phyloP scores from a whole-genome alignment of 2,113 vertebrate genomes.

The Antigone vipio region DNA sequence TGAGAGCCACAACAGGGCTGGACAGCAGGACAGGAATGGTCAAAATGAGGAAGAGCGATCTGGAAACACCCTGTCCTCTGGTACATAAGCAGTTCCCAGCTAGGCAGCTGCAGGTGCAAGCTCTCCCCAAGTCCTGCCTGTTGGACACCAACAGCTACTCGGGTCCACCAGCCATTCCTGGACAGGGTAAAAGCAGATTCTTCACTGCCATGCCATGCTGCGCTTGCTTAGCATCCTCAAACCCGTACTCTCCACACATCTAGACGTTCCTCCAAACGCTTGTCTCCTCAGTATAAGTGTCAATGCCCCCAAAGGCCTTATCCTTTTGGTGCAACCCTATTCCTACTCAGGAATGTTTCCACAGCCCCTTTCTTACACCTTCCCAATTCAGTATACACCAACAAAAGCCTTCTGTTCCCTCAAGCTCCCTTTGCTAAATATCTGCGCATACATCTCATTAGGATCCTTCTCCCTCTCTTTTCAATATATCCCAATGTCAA shows the following conservation, averaged over 20 bases:
- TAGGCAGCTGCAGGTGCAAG: too few species aligned
- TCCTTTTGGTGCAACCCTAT: neutral
- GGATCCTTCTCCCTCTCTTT: neutral
- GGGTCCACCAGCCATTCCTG: neutral
- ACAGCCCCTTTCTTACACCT: neutral
- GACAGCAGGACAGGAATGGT: neutral
- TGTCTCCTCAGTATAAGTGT: accelerated
- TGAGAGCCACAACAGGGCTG: neutral
- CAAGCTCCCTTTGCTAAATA: neutral
- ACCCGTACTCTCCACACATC: accelerated
- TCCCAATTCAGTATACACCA: neutral
- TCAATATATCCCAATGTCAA: neutral
- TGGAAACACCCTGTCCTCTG: neutral
- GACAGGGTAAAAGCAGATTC: neutral
- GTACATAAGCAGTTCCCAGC: accelerated
- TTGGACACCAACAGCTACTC: neutral
- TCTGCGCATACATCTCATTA: neutral
- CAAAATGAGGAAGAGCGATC: neutral
- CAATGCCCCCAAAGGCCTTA: neutral
- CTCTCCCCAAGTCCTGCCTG: accelerated
- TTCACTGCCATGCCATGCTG: neutral
- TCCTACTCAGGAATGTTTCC: neutral
- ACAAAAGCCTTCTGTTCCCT: neutral
- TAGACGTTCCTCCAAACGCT: neutral
- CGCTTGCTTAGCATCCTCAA: neutral